Base-by-base conservation (phyloP, 2,797 vertebrate genomes). In the Perdix hodgsoniae region DNA sequence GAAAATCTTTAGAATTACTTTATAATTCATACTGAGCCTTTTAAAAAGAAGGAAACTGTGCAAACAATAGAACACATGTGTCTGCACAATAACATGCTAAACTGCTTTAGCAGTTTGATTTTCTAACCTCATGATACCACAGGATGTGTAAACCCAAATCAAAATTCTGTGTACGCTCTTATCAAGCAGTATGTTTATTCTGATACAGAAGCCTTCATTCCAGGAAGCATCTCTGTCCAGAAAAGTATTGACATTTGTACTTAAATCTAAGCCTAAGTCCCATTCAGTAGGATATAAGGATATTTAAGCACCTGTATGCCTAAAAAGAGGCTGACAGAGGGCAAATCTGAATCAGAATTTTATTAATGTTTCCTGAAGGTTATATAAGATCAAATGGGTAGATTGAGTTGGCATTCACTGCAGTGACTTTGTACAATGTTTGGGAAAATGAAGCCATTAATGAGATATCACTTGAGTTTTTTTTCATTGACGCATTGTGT, bases 361-460 rank as follows among this genome's bases (percentile, higher is more conserved):
- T 96, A 92, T 94, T 92, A 93, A 92, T 83, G 90, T 88, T 94
- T 74, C 80, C 92, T 95, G 93, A 96, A 93, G 91, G 87, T 94
- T 94, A 88, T 88, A 13, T 84, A 82, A 79, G 96, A 92, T 94
- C 93, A 95, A 92, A 95, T 50, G 64, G 77, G 33, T 92, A 95
- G 89, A 93, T 89, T 88, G 74, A 76, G 87, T 90, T 78, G 74
- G 92, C 83, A 79, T 94, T 95, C 83, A 52, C 86, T 90, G 83
- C 78, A 83, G 74, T 90, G 89, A 94, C 94, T 94, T 95, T 94
- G 79, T 93, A 91, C 87, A 78, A 31, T 94, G 91, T 96, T 92
- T 95, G 84, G 83, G 77, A 90, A 94, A 95, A 96, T 93, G 87
- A 94, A 94, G 94, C 77, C 65, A 91, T 95, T 96, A 96, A 94